Evolutionary conservation across 2,113 vertebrate species (phyloP), one percentile per base, ranked within the genome.

Genomic region (Perognathus longimembris): DNA sequence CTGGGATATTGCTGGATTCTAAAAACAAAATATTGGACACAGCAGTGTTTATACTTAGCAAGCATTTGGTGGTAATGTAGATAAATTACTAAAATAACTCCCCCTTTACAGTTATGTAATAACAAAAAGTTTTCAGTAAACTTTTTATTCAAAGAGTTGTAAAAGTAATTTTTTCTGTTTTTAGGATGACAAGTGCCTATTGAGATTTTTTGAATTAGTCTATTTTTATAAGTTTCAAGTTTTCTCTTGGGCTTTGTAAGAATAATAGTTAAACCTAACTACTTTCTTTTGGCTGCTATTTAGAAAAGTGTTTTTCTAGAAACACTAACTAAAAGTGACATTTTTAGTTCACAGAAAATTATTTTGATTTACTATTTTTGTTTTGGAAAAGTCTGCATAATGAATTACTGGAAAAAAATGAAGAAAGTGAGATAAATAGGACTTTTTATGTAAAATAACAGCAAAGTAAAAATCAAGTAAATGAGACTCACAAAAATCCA

Each of bases 311-410:
- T 71, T 95, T 89, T 89, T 94, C 45, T 93, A 36, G 30, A 90
- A 94, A 95, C n/a, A 63, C 45, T 96, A 89, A 95, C 38, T 54
- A 40, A 88, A 91, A 22, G 70, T 94, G 90, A 95, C 91, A 89
- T 45, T 94, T 89, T 89, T 88, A 91, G 85, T 95, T 93, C 81
- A 95, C 32, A 79, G 45, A 61, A 15, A 95, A 92, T 87, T 94
- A 36, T 82, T 91, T 91, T 74, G 42, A 90, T 34, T 93, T 42
- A 85, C 38, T 93, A 45, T 90, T 88, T 87, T 96, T 95, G n/a
- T 92, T 92, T 92, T 88, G 45, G 81, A 96, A 95, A 83, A 85
- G 63, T 79, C 67, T 94, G 26, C 92, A 73, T 89, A 73, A 94
- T 84, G 89, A 93, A 45, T 32, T 50, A 82, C 26, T 76, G 12